Conservation (phyloP, 2,113 vertebrate species). For the Thalassarche chlororhynchos region DNA sequence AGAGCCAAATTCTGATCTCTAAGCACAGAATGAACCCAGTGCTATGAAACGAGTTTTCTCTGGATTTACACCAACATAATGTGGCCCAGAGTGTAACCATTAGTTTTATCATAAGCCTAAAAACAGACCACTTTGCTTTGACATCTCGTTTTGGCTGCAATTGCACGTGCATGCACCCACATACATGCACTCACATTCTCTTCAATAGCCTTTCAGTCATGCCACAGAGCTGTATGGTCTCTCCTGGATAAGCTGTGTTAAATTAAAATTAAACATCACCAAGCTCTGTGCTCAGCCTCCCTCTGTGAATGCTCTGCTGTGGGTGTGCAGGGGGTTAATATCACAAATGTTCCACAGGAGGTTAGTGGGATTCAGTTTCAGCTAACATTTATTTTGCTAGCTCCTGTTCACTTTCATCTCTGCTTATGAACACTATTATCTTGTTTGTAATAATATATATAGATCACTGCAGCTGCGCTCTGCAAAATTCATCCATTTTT, state of each 20-base stretch:
- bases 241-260: constrained; percentile 51
- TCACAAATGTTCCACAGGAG: constrained; percentile 55
- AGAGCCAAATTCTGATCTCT: neutral
- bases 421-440: constrained; percentile 62
- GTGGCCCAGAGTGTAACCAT: neutral
- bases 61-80: neutral
- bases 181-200: neutral
- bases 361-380: constrained; percentile 57
- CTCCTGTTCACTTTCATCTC: constrained; percentile 58
- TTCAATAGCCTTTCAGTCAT: neutral
- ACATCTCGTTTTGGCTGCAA: neutral
- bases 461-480: constrained; percentile 43
- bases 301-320: neutral
- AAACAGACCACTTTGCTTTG: neutral
- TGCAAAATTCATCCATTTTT: constrained; percentile 36
- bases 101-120: neutral
- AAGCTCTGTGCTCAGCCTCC: constrained; percentile 49
- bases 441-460: constrained; percentile 68
- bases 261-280: constrained; percentile 70
- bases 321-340: constrained; percentile 60
- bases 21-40: neutral
- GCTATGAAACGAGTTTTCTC: neutral
- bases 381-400: constrained; percentile 68
- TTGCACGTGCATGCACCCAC: neutral
- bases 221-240: neutral